Conservation (phyloP, 1,140 invertebrate genomes). For the Danaus melanippus region DNA sequence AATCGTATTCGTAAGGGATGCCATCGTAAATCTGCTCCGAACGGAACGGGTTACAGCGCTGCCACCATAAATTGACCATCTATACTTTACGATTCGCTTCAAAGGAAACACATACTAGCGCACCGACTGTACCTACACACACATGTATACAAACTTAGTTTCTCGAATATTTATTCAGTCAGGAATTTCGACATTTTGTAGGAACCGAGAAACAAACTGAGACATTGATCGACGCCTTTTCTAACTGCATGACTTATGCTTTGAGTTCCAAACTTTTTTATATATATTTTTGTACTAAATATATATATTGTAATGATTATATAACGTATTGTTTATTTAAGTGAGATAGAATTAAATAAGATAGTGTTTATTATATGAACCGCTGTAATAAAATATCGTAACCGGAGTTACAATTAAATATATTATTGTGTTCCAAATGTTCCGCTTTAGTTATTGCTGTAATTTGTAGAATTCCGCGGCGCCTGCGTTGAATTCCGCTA, state of each 20-base stretch:
- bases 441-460: constrained; percentile 25
- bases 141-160: constrained; percentile 37
- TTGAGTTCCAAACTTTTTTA: too few relatives aligned
- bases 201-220: not conserved
- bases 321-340: not conserved
- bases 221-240: constrained; percentile 5
- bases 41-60: constrained; percentile 57
- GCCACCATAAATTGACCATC: constrained; percentile 65
- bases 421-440: constrained; percentile 22
- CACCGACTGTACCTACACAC: constrained; percentile 15
- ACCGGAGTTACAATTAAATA: constrained; percentile 15
- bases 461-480: constrained; percentile 19
- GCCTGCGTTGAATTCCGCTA: constrained; percentile 21
- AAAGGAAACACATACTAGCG: constrained; percentile 43
- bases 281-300: too few relatives aligned
- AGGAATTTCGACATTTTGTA: constrained; percentile 13
- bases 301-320: not conserved
- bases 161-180: constrained; percentile 29
- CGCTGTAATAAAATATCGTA: not conserved
- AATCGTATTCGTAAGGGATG: constrained; percentile 49
- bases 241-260: too few relatives aligned
- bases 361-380: too few relatives aligned
- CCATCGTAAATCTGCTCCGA: constrained; percentile 56
- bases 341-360: too few relatives aligned
- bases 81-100: constrained; percentile 60